Evolutionary conservation across 2,797 vertebrate species (phyloP).

Genomic region (Cynopterus sphinx): DNA sequence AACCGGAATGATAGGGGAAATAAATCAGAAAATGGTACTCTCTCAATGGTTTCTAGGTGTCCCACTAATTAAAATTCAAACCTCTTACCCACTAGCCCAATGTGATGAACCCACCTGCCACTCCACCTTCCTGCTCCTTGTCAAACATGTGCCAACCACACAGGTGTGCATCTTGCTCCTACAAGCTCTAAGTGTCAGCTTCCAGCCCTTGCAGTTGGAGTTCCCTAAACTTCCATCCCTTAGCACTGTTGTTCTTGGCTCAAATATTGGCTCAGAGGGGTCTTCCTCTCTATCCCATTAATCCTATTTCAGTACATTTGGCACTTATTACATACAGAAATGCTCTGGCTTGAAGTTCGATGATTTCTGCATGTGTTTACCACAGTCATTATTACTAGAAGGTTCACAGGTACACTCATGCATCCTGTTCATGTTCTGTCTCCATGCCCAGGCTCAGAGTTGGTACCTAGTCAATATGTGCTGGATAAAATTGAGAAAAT

Average conservation of each 20-base stretch:
- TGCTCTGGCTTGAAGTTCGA: background rate
- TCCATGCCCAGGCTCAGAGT: background rate
- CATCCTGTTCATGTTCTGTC: background rate
- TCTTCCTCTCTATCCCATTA: background rate
- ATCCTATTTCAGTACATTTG: too few species aligned
- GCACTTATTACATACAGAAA: background rate
- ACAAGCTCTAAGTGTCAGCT: background rate
- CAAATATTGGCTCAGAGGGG: background rate
- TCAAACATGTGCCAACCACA: too few species aligned
- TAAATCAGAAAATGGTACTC: background rate
- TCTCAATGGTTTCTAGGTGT: background rate
- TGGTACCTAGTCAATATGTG: too few species aligned
- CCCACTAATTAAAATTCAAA: background rate
- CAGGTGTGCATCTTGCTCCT: too few species aligned
- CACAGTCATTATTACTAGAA: background rate
- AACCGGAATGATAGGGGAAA: background rate
- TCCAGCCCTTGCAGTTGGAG: background rate
- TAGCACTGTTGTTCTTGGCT: background rate
- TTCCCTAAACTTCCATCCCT: background rate
- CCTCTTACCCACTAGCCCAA: background rate
- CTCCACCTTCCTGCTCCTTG: too few species aligned
- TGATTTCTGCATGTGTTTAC: too few species aligned
- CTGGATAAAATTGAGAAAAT: background rate
- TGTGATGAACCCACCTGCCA: background rate
- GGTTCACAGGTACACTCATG: background rate